A percentile compares a stretch with the other conserved stretches of the same genome.
These are phyloP conservation scores for Bombycilla garrulus DNA, from an alignment of 2,113 vertebrate species.

Conservation along the genomic window DNA sequence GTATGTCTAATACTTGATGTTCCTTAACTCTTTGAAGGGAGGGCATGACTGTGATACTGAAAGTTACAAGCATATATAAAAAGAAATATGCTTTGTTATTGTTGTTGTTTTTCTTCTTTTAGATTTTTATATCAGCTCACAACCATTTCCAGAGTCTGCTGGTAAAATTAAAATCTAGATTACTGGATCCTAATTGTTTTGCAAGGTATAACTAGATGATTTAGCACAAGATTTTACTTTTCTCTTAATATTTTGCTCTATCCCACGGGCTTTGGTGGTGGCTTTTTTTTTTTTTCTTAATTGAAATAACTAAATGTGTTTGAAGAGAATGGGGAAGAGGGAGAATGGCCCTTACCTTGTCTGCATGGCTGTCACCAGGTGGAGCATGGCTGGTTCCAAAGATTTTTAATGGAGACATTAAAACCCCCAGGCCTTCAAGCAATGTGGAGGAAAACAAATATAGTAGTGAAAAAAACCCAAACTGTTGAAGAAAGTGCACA, in stretches of 20 bases:
- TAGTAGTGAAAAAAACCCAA: background rate
- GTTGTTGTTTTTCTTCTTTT: background rate
- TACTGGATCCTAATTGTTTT: background rate
- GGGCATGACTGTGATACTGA: background rate
- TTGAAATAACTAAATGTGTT: background rate
- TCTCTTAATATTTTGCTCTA: background rate
- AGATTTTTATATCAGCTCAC: background rate
- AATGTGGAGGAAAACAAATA: background rate
- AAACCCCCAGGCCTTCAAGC: background rate
- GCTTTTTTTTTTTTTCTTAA: background rate
- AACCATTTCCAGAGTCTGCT: background rate
- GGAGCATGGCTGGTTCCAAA: background rate
- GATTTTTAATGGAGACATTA: background rate
- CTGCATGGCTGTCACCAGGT: background rate
- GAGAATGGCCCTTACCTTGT: background rate
- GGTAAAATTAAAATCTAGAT: background rate
- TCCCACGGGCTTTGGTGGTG: background rate
- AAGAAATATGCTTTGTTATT: background rate
- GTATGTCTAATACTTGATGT: background rate
- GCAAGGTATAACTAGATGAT: background rate
- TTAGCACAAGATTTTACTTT: background rate
- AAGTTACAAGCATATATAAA: background rate
- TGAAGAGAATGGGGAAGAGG: background rate
- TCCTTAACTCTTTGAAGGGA: background rate
- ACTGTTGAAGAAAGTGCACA: background rate